These are phyloP conservation scores for Acleris holmiana DNA, from an alignment of 2,888 invertebrate species.

Conservation along the genomic window DNA sequence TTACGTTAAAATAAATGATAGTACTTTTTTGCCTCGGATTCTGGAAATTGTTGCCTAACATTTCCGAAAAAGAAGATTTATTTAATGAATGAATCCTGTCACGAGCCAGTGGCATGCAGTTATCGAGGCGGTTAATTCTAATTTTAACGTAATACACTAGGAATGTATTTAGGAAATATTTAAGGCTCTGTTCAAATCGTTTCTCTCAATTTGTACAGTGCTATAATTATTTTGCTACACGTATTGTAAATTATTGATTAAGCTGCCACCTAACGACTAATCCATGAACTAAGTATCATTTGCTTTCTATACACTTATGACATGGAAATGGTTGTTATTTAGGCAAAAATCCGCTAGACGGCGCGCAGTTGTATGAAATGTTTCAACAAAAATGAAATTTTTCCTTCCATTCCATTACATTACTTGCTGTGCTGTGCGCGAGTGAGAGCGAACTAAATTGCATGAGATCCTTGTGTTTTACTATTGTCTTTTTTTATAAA, in stretches of 20 bases:
- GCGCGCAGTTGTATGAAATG: conserved; percentile 18
- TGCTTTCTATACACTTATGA: background rate
- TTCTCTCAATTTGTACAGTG: too few relatives aligned
- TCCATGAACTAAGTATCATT: conserved; percentile 2
- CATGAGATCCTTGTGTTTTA: conserved; percentile 29
- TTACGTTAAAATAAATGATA: too few relatives aligned
- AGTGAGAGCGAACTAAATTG: conserved; percentile 37
- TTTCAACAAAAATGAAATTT: conserved; percentile 28
- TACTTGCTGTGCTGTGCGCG: conserved; percentile 36
- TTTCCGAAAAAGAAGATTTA: too few relatives aligned
- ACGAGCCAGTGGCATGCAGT: too few relatives aligned
- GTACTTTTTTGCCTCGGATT: too few relatives aligned
- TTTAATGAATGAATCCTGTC: too few relatives aligned
- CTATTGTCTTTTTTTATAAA: conserved; percentile 28
- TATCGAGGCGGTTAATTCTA: too few relatives aligned
- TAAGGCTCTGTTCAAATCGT: too few relatives aligned
- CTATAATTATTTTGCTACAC: too few relatives aligned
- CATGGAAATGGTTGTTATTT: background rate
- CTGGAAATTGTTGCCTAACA: too few relatives aligned
- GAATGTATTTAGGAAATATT: too few relatives aligned
- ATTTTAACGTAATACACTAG: too few relatives aligned
- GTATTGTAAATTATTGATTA: background rate
- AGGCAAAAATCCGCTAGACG: conserved; percentile 17
- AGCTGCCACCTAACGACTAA: background rate
- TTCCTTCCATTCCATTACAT: conserved; percentile 37